Evolutionary conservation across 1,140 invertebrate species (phyloP).

Genomic region (Papilio dardanus): DNA sequence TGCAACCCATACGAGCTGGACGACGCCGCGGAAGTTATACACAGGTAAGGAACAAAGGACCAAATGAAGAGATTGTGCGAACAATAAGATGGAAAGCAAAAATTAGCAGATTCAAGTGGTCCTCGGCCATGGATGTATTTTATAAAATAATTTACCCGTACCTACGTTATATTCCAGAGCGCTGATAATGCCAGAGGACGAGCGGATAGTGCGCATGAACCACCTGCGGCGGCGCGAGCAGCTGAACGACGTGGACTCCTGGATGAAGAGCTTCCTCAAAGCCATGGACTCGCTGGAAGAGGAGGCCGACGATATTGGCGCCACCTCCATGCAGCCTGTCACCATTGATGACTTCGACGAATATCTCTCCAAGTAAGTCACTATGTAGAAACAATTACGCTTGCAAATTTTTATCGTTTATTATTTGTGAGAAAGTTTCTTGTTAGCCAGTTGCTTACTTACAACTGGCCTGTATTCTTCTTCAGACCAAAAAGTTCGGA

Average conservation of each 20-base stretch:
- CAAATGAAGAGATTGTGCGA: background rate
- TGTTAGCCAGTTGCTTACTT: background rate
- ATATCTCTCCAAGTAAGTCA: slow-evolving; percentile 89
- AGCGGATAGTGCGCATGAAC: slow-evolving; percentile 93
- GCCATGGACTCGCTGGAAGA: slow-evolving; percentile 92
- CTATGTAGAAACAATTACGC: background rate
- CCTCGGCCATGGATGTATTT: too few relatives aligned
- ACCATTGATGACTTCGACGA: slow-evolving; percentile 94
- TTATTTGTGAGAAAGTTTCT: background rate
- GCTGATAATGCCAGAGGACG: slow-evolving; percentile 94
- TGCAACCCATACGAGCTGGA: slow-evolving; percentile 96
- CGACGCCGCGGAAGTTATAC: slow-evolving; percentile 92
- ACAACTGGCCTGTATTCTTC: background rate
- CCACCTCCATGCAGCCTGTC: slow-evolving; percentile 92
- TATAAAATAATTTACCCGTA: background rate
- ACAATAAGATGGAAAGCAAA: too few relatives aligned
- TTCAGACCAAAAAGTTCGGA: background rate
- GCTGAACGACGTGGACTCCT: slow-evolving; percentile 92
- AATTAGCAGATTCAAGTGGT: background rate
- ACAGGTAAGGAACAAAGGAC: slow-evolving; percentile 82
- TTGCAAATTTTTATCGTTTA: background rate
- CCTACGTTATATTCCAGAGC: slow-evolving; percentile 81
- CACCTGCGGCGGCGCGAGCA: slow-evolving; percentile 91
- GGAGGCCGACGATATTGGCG: slow-evolving; percentile 90
- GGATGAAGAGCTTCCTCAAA: slow-evolving; percentile 94